Percentiles rank a stretch among this genome's conserved stretches.
phyloP scores from a whole-genome alignment of 2,113 vertebrate species.

The Passerina amoena region DNA sequence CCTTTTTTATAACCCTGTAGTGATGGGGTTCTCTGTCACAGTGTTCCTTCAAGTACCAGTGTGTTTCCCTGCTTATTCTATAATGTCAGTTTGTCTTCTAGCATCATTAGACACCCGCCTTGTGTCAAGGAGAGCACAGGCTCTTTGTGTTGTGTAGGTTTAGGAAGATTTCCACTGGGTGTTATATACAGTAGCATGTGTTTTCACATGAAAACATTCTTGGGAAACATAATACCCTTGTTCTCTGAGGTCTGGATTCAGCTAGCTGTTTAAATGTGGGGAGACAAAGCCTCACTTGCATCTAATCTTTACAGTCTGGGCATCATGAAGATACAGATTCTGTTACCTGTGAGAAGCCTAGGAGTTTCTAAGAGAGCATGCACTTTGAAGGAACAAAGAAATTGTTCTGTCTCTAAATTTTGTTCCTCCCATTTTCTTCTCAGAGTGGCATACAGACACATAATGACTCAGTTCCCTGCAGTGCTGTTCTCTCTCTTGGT shows the following conservation, averaged over 20 bases:
- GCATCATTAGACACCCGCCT: rapidly evolving
- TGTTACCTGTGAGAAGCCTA: neutral
- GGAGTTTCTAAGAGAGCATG: neutral
- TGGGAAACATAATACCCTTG: neutral
- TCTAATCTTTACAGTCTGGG: neutral
- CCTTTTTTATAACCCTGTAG: neutral
- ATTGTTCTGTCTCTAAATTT: neutral
- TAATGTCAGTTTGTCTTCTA: neutral
- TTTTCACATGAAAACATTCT: neutral
- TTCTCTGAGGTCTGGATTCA: neutral
- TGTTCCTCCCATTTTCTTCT: neutral
- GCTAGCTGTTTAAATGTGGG: neutral
- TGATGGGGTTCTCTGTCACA: neutral
- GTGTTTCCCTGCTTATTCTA: neutral
- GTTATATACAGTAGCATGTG: neutral
- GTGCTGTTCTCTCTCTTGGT: neutral
- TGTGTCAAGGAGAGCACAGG: neutral
- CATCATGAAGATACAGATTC: neutral
- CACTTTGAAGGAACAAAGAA: neutral
- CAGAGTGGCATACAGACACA: neutral
- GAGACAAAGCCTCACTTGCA: neutral
- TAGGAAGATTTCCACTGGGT: neutral
- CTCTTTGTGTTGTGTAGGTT: neutral
- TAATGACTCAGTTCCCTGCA: neutral
- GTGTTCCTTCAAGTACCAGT: neutral